phyloP scores from a whole-genome alignment of 2,797 vertebrate species.

The Leptatherina wallacei region DNA sequence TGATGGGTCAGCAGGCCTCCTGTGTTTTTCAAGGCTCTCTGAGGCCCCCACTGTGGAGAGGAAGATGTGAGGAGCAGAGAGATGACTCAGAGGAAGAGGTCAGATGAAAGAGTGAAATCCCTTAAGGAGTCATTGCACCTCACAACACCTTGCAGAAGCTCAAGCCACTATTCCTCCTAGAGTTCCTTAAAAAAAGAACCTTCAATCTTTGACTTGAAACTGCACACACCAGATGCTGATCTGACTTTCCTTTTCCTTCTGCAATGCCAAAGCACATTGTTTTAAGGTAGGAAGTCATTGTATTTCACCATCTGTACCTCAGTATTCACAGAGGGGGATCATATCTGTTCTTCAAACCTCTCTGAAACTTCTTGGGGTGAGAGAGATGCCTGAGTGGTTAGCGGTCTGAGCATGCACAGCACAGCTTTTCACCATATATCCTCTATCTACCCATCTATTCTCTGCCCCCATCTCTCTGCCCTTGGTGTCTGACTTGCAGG shows the following conservation, averaged over 20 bases:
- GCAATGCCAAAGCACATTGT: constrained; percentile 7
- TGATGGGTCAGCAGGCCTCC: constrained; percentile 32
- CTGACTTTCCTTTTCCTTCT: constrained; percentile 7
- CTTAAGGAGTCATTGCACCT: constrained; percentile 59
- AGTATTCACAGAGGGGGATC: constrained; percentile 43
- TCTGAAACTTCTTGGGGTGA: constrained; percentile 47
- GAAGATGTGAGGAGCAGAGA: constrained; percentile 53
- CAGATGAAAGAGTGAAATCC: constrained; percentile 62
- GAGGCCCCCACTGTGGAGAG: constrained; percentile 30
- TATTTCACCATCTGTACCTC: constrained; percentile 49
- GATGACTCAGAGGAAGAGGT: constrained; percentile 47
- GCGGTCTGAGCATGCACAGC: constrained; percentile 34
- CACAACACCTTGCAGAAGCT: constrained; percentile 44
- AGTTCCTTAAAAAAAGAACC: constrained; percentile 3
- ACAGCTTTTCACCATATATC: constrained; percentile 22
- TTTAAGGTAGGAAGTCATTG: constrained; percentile 18
- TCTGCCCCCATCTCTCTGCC: constrained; percentile 34
- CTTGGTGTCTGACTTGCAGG: constrained; percentile 41
- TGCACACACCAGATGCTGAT: constrained; percentile 14
- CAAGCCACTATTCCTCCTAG: constrained; percentile 51
- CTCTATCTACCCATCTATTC: constrained; percentile 29
- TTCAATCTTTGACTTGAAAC: constrained; percentile 24
- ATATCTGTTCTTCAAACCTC: constrained; percentile 45
- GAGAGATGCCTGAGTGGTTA: constrained; percentile 38
- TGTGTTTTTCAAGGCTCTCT: constrained; percentile 43